phyloP scores from a whole-genome alignment of 2,888 invertebrate genomes.

The Pycnomerus fuliginosus region DNA sequence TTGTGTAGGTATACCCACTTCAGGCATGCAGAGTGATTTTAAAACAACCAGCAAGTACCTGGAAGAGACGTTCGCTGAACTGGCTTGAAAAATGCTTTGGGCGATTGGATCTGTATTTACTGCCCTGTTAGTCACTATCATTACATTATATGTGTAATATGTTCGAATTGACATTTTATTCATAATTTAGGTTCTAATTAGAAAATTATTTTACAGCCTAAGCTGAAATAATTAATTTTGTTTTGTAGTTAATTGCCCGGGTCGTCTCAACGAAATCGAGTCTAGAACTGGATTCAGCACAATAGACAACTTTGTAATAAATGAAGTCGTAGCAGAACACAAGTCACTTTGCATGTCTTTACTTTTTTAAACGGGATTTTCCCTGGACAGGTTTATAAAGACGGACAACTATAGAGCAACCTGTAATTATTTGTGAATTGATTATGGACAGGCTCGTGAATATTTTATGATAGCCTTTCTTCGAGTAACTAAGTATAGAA shows the following conservation, averaged over 20 bases:
- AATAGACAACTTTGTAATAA: constrained; percentile 19
- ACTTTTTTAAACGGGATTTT: constrained; percentile 19
- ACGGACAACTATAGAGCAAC: constrained; percentile 10
- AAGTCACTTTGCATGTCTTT: constrained; percentile 22
- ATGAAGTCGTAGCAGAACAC: constrained; percentile 16
- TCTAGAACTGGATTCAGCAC: constrained; percentile 14
- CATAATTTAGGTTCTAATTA: no score
- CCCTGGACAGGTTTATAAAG: constrained; percentile 18
- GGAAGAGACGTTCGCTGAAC: constrained; percentile 29
- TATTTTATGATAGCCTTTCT: constrained; percentile 1
- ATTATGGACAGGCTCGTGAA: not conserved
- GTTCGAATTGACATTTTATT: constrained; percentile 12
- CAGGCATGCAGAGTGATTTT: constrained; percentile 47
- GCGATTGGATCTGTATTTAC: constrained; percentile 42
- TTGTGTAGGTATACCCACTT: constrained; percentile 44
- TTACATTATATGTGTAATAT: constrained; percentile 37
- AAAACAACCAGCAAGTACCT: constrained; percentile 38
- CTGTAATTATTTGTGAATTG: constrained; percentile 13
- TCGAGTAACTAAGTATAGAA: constrained; percentile 7
- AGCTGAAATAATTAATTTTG: no score
- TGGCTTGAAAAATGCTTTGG: constrained; percentile 34
- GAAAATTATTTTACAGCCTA: no score
- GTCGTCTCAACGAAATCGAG: no score
- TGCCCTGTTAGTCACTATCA: constrained; percentile 42
- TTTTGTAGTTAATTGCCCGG: no score